Percentiles rank a stretch among this genome's conserved stretches.
Evolutionary conservation across 2,888 invertebrate species (phyloP).

Genomic region (Agrotis segetum): DNA sequence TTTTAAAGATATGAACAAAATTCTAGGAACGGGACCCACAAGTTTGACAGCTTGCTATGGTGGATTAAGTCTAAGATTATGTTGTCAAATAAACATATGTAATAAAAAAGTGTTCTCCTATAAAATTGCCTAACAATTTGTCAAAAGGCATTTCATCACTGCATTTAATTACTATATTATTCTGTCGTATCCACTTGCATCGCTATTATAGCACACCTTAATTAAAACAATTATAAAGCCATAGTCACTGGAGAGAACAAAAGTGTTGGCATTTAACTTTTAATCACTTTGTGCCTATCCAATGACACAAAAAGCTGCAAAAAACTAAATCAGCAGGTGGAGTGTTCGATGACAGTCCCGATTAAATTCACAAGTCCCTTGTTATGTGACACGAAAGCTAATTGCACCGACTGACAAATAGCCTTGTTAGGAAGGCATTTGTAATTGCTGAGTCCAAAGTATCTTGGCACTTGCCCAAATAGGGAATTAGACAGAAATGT

Average conservation of each 20-base stretch:
- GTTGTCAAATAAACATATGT: too few species aligned
- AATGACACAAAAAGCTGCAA: slow-evolving; percentile 41
- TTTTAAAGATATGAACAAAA: too few species aligned
- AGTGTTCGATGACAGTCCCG: slow-evolving; percentile 54
- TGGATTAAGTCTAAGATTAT: background rate
- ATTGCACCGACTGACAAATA: slow-evolving; percentile 64
- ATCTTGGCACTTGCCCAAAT: slow-evolving; percentile 27
- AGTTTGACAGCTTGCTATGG: background rate
- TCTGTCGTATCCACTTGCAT: background rate
- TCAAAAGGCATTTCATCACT: too few species aligned
- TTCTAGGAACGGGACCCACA: background rate
- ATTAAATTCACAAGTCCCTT: slow-evolving; percentile 61
- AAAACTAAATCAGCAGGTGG: slow-evolving; percentile 67
- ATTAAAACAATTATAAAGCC: slow-evolving; percentile 39
- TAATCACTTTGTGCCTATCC: slow-evolving; percentile 30
- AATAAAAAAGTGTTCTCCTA: too few species aligned
- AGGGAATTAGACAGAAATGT: slow-evolving; percentile 8
- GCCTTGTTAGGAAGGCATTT: slow-evolving; percentile 59
- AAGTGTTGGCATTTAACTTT: slow-evolving; percentile 44
- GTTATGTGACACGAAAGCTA: slow-evolving; percentile 59
- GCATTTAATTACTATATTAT: background rate
- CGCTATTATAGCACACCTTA: background rate
- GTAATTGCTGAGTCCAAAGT: slow-evolving; percentile 43
- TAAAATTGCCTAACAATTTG: too few species aligned
- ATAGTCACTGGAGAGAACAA: slow-evolving; percentile 20